phyloP scores from a whole-genome alignment of 2,888 invertebrate species.

The Drosophila kuntzei region DNA sequence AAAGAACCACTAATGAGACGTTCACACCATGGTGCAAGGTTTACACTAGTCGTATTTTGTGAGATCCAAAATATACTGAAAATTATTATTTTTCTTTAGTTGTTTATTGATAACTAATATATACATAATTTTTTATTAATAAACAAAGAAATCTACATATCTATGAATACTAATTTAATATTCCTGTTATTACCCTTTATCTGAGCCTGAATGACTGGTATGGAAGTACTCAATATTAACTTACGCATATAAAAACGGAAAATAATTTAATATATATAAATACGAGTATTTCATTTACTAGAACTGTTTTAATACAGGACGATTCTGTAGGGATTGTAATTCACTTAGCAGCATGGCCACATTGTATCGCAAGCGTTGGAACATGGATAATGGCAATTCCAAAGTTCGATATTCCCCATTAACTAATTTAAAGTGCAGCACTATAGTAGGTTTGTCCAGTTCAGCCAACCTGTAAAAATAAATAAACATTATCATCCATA shows the following conservation, averaged over 20 bases:
- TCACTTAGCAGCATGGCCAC: constrained; percentile 86
- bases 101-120: background rate
- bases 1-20: background rate
- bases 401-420: constrained; percentile 86
- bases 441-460: constrained; percentile 85
- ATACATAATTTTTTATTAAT: constrained; percentile 4
- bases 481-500: constrained; percentile 40
- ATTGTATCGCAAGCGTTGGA: constrained; percentile 86
- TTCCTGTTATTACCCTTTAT: background rate
- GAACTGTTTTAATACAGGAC: constrained; percentile 85
- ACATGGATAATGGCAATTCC: constrained; percentile 86
- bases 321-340: constrained; percentile 86
- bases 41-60: background rate
- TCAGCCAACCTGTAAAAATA: constrained; percentile 78
- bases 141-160: background rate
- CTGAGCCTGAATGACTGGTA: background rate
- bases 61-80: no score
- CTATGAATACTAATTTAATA: background rate
- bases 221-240: background rate
- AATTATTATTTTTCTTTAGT: no score
- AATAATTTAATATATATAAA: background rate
- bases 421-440: constrained; percentile 86
- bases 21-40: background rate
- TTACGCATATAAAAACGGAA: background rate
- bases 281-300: constrained; percentile 35